A percentile compares a stretch with the other conserved stretches of the same genome.
These are phyloP conservation scores for Habroteleia sp. DNA, from an alignment of 2,888 invertebrate genomes.

Conservation along the genomic window DNA sequence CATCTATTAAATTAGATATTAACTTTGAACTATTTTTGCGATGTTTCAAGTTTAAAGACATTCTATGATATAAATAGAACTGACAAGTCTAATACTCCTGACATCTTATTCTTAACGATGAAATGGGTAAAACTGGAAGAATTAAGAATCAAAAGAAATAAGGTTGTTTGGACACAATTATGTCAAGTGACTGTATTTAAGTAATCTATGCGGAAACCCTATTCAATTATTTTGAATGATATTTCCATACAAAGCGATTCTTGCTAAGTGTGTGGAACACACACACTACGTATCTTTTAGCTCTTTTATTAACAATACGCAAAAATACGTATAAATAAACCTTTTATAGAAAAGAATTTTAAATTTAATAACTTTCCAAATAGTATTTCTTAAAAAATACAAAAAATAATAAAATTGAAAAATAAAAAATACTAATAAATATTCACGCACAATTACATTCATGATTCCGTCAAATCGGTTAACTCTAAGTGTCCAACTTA, in stretches of 20 bases:
- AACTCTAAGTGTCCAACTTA: too few species aligned
- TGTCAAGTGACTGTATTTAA: conserved; percentile 38
- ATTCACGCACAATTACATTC: too few species aligned
- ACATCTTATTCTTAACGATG: conserved; percentile 9
- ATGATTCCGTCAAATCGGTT: too few species aligned
- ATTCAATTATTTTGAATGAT: conserved; percentile 24
- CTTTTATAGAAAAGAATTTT: too few species aligned
- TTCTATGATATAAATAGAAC: conserved; percentile 26
- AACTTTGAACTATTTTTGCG: conserved; percentile 33
- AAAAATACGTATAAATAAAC: too few species aligned
- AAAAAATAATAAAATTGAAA: too few species aligned
- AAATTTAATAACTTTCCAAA: too few species aligned
- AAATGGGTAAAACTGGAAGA: conserved; percentile 1
- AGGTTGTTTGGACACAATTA: conserved; percentile 28
- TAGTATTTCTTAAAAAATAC: too few species aligned
- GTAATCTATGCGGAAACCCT: conserved; percentile 40
- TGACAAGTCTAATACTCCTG: conserved; percentile 26
- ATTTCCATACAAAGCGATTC: conserved; percentile 1
- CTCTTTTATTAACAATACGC: too few species aligned
- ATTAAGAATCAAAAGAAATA: conserved; percentile 22
- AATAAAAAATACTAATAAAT: too few species aligned
- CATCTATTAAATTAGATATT: conserved; percentile 31
- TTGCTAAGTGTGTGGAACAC: too few species aligned
- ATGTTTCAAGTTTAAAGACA: conserved; percentile 36
- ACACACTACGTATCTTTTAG: too few species aligned